phyloP scores from a whole-genome alignment of 1,140 invertebrate species.

The Drosophila mauritiana region DNA sequence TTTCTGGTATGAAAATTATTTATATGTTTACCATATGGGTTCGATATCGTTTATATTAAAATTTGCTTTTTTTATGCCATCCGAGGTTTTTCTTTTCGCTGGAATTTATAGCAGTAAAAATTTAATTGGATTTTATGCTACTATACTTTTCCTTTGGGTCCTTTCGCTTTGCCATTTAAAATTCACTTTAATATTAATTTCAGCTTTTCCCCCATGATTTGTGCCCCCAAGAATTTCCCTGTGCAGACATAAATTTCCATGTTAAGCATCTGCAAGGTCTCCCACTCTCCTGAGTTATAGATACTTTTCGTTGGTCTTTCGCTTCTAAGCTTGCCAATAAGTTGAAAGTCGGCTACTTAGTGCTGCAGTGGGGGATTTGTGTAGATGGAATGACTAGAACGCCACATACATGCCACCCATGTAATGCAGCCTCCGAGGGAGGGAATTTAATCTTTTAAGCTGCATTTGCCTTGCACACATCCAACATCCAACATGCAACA shows the following conservation, averaged over 20 bases:
- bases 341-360: slow-evolving; percentile 70
- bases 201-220: slow-evolving; percentile 10
- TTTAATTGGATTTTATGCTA: slow-evolving; percentile 3
- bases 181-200: slow-evolving; percentile 36
- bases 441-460: slow-evolving; percentile 78
- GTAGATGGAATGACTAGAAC: slow-evolving; percentile 3
- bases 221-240: slow-evolving; percentile 10
- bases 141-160: slow-evolving; percentile 1
- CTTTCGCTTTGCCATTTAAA: slow-evolving; percentile 4
- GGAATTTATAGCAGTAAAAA: not conserved
- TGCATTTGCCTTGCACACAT: slow-evolving; percentile 73
- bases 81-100: not conserved
- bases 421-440: slow-evolving; percentile 14
- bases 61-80: not conserved
- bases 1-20: too few species aligned
- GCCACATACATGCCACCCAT: slow-evolving; percentile 57
- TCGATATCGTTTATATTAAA: too few species aligned
- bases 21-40: too few species aligned
- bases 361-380: slow-evolving; percentile 60
- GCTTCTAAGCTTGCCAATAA: slow-evolving; percentile 61
- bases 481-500: slow-evolving; percentile 72
- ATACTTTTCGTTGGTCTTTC: slow-evolving; percentile 12
- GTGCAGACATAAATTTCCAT: slow-evolving; percentile 28
- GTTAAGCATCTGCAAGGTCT: slow-evolving; percentile 11
- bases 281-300: not conserved